phyloP scores from a whole-genome alignment of 2,797 vertebrate genomes.

The Pogoniulus pusillus region DNA sequence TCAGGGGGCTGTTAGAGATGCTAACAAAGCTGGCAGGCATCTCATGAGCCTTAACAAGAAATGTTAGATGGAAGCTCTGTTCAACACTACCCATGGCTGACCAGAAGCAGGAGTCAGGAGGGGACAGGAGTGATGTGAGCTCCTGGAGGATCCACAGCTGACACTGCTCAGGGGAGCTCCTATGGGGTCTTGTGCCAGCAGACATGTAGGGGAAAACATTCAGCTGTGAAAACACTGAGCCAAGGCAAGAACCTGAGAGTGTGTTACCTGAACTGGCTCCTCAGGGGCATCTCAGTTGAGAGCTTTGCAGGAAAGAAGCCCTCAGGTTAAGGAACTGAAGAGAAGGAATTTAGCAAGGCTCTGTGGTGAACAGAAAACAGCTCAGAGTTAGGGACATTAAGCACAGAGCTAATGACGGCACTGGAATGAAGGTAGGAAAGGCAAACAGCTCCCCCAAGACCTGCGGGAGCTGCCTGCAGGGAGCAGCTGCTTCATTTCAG shows the following conservation, averaged over 20 bases:
- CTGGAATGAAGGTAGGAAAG: neutral
- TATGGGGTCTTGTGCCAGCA: neutral
- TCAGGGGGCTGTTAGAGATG: neutral
- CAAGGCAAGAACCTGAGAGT: neutral
- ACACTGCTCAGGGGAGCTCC: neutral
- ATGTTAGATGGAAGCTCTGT: neutral
- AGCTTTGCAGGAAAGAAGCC: neutral
- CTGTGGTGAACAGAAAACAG: neutral
- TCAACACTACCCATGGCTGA: neutral
- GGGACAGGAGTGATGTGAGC: neutral
- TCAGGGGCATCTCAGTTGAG: neutral
- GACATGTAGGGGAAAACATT: rapidly evolving
- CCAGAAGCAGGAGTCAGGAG: neutral
- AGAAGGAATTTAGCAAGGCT: neutral
- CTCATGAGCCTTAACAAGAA: neutral
- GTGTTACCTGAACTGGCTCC: neutral
- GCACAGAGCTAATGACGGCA: neutral
- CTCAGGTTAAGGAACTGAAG: neutral
- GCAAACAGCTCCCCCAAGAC: neutral
- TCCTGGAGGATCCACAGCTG: neutral
- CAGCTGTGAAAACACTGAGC: neutral
- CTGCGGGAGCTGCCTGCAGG: neutral
- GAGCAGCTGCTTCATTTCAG: neutral
- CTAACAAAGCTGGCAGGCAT: neutral
- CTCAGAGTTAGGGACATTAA: neutral